Evolutionary conservation across 2,797 vertebrate genomes (phyloP).

Genomic region (Hapalemur alaotrensis): DNA sequence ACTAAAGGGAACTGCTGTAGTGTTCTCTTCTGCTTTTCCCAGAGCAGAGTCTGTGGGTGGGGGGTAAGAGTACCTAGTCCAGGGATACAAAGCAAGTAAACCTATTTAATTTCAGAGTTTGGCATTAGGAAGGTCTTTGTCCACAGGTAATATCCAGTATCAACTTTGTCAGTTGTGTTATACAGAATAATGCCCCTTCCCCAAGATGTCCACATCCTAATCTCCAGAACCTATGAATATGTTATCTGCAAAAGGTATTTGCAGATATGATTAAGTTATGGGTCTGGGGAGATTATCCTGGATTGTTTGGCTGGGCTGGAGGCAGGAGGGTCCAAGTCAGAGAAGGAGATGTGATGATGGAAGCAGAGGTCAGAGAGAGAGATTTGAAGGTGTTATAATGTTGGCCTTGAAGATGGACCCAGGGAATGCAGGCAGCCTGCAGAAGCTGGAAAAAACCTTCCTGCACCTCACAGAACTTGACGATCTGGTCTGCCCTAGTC

Average conservation of each 20-base stretch:
- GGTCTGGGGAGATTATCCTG: neutral
- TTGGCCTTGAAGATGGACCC: neutral
- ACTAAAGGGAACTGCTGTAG: neutral
- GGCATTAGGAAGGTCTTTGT: neutral
- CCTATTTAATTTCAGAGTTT: neutral
- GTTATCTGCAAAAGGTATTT: neutral
- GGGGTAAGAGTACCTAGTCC: neutral
- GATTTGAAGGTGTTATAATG: neutral
- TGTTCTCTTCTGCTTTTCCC: neutral
- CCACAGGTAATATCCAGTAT: neutral
- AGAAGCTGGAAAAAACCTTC: neutral
- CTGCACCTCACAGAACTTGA: no score
- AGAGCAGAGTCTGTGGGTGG: neutral
- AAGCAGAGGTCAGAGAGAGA: neutral
- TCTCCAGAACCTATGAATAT: neutral
- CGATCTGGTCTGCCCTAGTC: no score
- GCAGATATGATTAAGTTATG: neutral
- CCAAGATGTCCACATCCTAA: neutral
- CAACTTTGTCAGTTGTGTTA: neutral
- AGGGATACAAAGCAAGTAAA: neutral
- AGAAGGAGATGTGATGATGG: neutral
- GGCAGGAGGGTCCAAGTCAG: neutral
- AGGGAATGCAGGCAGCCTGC: neutral
- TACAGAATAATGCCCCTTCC: neutral
- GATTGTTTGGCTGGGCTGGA: neutral